Percentiles rank a stretch among this genome's conserved stretches.
Conservation (phyloP, 2,888 invertebrate species). For the Coenonympha glycerion region DNA sequence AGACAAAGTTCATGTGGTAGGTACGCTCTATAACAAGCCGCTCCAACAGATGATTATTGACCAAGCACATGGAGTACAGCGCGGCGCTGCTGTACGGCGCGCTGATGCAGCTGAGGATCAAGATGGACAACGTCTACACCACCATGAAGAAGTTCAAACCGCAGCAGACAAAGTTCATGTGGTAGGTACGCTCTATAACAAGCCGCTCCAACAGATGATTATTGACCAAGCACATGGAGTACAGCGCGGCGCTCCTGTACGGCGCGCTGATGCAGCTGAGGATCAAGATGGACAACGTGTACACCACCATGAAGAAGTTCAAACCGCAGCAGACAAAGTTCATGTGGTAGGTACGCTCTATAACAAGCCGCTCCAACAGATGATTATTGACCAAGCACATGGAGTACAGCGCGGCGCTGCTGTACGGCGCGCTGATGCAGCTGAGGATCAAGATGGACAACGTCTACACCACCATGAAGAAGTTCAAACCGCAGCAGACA, state of each 20-base stretch:
- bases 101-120: constrained; percentile 32
- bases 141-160: constrained; percentile 23
- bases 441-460: constrained; percentile 37
- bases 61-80: constrained; percentile 23
- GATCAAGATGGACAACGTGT: constrained; percentile 36
- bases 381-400: neutral
- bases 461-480: constrained; percentile 25
- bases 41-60: no score
- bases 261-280: constrained; percentile 34
- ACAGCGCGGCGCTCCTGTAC: constrained; percentile 35
- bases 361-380: no score
- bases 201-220: no score
- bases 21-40: no score
- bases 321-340: constrained; percentile 22
- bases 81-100: constrained; percentile 37
- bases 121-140: constrained; percentile 34
- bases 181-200: no score
- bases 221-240: constrained; percentile 9
- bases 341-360: constrained; percentile 31
- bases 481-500: neutral
- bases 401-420: constrained; percentile 34
- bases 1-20: constrained; percentile 35
- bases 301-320: constrained; percentile 24
- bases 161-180: constrained; percentile 30
- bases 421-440: constrained; percentile 35